These are phyloP conservation scores for Melangyna quadrimaculata DNA, from an alignment of 2,888 invertebrate genomes.

Conservation along the genomic window DNA sequence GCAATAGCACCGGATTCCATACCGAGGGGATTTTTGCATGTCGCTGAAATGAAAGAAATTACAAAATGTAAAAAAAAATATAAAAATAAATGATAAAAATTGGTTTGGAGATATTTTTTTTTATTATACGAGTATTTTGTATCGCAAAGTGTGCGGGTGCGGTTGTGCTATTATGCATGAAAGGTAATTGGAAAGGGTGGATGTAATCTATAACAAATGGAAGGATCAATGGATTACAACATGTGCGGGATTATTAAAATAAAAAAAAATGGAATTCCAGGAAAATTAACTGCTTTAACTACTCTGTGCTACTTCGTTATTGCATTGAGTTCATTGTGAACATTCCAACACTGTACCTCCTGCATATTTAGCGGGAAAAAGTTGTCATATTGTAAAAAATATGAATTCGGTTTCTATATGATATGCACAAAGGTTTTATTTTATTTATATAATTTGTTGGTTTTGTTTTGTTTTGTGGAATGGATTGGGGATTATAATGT, in stretches of 20 bases:
- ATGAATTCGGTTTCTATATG: background rate
- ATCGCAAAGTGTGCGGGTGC: background rate
- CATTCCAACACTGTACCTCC: background rate
- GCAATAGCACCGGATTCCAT: constrained; percentile 91
- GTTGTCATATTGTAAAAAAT: background rate
- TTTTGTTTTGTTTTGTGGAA: background rate
- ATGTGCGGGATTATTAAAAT: constrained; percentile 12
- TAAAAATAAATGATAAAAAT: constrained; percentile 33
- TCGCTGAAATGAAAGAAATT: constrained; percentile 82
- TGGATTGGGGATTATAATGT: background rate
- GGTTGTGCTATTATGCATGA: constrained; percentile 25
- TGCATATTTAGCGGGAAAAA: background rate
- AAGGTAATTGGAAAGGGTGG: background rate
- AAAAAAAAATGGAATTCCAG: constrained; percentile 1
- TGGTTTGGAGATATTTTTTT: constrained; percentile 25
- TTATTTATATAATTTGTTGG: background rate
- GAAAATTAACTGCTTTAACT: constrained; percentile 22
- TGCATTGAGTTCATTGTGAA: constrained; percentile 16
- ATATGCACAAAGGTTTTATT: background rate
- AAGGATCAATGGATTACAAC: constrained; percentile 23
- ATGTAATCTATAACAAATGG: constrained; percentile 36
- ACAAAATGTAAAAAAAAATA: constrained; percentile 27
- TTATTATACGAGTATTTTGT: constrained; percentile 6
- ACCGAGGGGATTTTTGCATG: constrained; percentile 87
- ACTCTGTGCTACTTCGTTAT: constrained; percentile 2